Conservation (phyloP, 2,113 vertebrate genomes). For the Conger conger region DNA sequence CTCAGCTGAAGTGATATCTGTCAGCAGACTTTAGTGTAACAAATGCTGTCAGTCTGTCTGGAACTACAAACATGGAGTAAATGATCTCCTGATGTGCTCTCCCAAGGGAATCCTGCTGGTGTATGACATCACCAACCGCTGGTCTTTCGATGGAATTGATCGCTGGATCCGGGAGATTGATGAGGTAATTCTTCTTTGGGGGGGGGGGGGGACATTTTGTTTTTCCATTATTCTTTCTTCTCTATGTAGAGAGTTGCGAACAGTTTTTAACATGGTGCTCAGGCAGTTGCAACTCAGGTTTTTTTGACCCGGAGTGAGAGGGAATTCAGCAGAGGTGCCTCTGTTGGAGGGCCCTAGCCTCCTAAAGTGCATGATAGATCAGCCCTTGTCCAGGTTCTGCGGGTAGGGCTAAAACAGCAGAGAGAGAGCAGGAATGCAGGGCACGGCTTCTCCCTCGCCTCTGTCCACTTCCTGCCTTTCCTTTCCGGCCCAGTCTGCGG, state of each 20-base stretch:
- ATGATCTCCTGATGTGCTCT: not conserved
- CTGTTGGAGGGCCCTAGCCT: not conserved
- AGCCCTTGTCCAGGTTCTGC: not conserved
- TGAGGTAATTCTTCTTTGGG: slow-evolving; percentile 77
- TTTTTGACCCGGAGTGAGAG: not conserved
- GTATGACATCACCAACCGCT: slow-evolving; percentile 97
- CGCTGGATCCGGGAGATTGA: slow-evolving; percentile 98
- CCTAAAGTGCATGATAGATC: not conserved
- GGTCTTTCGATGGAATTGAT: slow-evolving; percentile 98
- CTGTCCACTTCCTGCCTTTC: slow-evolving; percentile 24
- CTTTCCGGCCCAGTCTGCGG: slow-evolving; percentile 26
- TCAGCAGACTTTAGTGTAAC: not conserved
- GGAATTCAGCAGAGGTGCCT: not conserved
- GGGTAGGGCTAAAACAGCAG: not conserved
- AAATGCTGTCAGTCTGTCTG: not conserved
- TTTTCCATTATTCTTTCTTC: not conserved
- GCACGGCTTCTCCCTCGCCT: slow-evolving; percentile 23
- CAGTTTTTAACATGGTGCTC: not conserved
- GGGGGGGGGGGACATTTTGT: too few species aligned
- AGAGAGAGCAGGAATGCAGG: slow-evolving; percentile 15
- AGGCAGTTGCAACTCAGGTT: not conserved
- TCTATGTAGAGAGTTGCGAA: not conserved
- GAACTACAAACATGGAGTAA: not conserved
- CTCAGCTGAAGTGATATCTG: not conserved
- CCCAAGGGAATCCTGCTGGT: slow-evolving; percentile 94